A percentile compares a stretch with the other conserved stretches of the same genome.
Conservation (phyloP, 1,140 invertebrate genomes). For the Procambarus clarkii region DNA sequence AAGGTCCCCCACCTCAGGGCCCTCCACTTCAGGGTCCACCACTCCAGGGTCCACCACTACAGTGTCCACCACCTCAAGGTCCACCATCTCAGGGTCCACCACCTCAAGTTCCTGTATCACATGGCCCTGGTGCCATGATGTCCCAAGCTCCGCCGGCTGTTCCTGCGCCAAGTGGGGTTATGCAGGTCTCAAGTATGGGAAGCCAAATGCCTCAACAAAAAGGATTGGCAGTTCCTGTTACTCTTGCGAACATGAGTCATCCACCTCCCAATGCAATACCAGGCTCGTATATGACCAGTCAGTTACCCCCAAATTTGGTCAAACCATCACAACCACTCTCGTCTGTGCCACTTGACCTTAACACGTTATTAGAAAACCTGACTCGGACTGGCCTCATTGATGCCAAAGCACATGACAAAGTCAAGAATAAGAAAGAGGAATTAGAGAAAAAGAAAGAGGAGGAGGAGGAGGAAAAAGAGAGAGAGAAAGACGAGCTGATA, state of each 20-base stretch:
- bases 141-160: not conserved
- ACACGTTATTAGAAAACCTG: slow-evolving; percentile 34
- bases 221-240: not conserved
- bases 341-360: slow-evolving; percentile 33
- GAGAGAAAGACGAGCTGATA: slow-evolving; percentile 35
- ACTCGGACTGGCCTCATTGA: slow-evolving; percentile 47
- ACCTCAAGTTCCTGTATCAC: slow-evolving; percentile 3
- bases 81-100: not conserved
- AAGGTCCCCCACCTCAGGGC: not conserved
- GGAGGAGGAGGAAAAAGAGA: slow-evolving; percentile 40
- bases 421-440: slow-evolving; percentile 29
- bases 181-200: not conserved
- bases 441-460: slow-evolving; percentile 49
- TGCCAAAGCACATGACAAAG: slow-evolving; percentile 15
- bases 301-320: slow-evolving; percentile 28
- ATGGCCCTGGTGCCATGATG: not conserved
- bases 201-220: not conserved
- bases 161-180: not conserved
- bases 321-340: slow-evolving; percentile 14
- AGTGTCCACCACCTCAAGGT: too few relatives aligned
- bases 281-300: slow-evolving; percentile 54
- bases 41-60: too few relatives aligned
- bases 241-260: slow-evolving; percentile 14
- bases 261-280: slow-evolving; percentile 22
- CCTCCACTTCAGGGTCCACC: not conserved